A percentile compares a stretch with the other conserved stretches of the same genome.
phyloP scores from a whole-genome alignment of 1,140 invertebrate genomes.

The Drosophila insularis region DNA sequence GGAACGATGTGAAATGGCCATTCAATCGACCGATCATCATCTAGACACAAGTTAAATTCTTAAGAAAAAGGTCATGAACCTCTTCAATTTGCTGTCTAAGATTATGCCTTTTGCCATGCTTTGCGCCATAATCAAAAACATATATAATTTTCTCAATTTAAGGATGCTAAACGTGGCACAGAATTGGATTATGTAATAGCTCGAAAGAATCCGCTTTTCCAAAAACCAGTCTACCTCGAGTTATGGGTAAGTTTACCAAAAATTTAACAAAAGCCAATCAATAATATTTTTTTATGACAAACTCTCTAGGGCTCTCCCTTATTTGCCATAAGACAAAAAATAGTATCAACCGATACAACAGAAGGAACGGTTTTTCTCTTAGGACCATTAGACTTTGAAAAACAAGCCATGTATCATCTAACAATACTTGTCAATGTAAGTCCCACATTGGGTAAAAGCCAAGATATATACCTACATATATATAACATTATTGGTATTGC shows the following conservation, averaged over 20 bases:
- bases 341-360: constrained; percentile 88
- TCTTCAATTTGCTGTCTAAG: constrained; percentile 4
- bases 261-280: background rate
- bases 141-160: constrained; percentile 55
- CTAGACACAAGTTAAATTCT: constrained; percentile 2
- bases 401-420: constrained; percentile 91
- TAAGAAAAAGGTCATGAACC: constrained; percentile 23
- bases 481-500: constrained; percentile 42
- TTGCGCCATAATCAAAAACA: too few relatives aligned
- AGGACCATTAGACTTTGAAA: constrained; percentile 92
- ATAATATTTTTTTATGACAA: background rate
- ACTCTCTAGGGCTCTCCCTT: constrained; percentile 87
- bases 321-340: constrained; percentile 90
- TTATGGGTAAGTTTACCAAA: constrained; percentile 84
- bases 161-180: constrained; percentile 90
- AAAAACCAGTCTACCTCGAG: constrained; percentile 90
- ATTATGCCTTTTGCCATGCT: too few relatives aligned
- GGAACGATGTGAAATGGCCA: background rate
- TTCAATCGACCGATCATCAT: background rate
- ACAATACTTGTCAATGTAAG: constrained; percentile 92
- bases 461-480: too few relatives aligned
- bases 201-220: constrained; percentile 89
- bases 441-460: constrained; percentile 26
- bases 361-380: constrained; percentile 89
- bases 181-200: constrained; percentile 91